Evolutionary conservation across 2,113 vertebrate species (phyloP).

Genomic region (Pollachius pollachius): DNA sequence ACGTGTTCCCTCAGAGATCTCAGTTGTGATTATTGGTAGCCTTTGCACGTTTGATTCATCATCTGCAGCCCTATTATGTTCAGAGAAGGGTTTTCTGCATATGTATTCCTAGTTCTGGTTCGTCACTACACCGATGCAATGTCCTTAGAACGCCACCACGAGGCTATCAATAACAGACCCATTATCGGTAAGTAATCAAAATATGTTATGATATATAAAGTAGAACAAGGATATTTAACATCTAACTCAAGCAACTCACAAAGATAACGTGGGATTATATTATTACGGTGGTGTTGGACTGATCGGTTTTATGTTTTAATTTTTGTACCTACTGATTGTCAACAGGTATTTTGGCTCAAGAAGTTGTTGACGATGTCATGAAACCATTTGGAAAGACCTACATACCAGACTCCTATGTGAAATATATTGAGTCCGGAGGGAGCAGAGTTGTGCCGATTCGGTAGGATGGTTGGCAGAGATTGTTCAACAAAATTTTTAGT

Average conservation of each 20-base stretch:
- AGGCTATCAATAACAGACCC: constrained; percentile 57
- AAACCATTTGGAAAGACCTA: constrained; percentile 70
- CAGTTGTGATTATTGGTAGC: too few species aligned
- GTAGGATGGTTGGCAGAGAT: constrained; percentile 43
- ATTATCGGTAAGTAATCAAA: constrained; percentile 53
- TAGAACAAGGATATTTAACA: too few species aligned
- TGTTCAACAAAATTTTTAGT: not conserved
- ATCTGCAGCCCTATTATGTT: not conserved
- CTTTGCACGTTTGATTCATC: too few species aligned
- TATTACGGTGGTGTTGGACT: too few species aligned
- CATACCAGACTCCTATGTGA: constrained; percentile 78
- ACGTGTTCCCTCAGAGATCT: too few species aligned
- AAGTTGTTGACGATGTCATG: constrained; percentile 63
- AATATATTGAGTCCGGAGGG: constrained; percentile 77
- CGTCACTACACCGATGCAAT: constrained; percentile 24
- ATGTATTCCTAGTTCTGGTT: constrained; percentile 20
- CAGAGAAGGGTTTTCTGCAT: not conserved
- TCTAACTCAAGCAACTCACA: not conserved
- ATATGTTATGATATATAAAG: too few species aligned
- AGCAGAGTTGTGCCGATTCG: constrained; percentile 76
- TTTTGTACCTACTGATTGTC: not conserved
- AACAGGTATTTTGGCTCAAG: constrained; percentile 75
- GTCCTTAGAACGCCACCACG: constrained; percentile 15
- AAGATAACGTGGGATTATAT: not conserved
- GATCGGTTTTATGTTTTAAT: not conserved